phyloP scores from a whole-genome alignment of 2,113 vertebrate genomes.

The Chrysemys picta region DNA sequence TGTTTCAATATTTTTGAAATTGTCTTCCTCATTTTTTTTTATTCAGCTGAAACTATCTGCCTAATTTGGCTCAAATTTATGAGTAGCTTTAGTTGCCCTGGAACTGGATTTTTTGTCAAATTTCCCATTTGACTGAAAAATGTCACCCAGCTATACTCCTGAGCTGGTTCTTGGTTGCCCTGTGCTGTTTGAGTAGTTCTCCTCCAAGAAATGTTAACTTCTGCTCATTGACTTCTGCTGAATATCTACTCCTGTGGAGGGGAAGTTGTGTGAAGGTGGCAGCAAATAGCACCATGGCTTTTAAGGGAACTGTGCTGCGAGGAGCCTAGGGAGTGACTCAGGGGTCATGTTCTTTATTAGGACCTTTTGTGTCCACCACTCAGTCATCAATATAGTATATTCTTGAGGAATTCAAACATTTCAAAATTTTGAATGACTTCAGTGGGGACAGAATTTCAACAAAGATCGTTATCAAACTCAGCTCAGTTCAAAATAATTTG shows the following conservation, averaged over 20 bases:
- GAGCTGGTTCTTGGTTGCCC: neutral
- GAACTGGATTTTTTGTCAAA: neutral
- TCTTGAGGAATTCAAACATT: neutral
- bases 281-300: neutral
- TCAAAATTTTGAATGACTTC: neutral
- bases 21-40: neutral
- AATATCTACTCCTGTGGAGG: neutral
- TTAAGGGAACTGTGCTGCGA: neutral
- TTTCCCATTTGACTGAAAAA: neutral
- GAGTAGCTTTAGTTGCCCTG: neutral
- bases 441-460: neutral
- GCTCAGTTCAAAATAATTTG: neutral
- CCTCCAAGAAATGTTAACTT: neutral
- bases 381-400: neutral
- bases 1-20: neutral
- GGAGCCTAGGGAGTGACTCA: neutral
- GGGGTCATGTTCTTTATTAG: neutral
- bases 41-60: neutral
- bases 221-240: neutral
- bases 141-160: too few species aligned
- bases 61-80: neutral
- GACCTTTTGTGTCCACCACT: neutral
- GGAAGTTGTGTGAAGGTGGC: neutral
- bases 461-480: neutral
- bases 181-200: neutral